Conservation (phyloP, 2,797 vertebrate species). For the Tauraco hartlaubi region DNA sequence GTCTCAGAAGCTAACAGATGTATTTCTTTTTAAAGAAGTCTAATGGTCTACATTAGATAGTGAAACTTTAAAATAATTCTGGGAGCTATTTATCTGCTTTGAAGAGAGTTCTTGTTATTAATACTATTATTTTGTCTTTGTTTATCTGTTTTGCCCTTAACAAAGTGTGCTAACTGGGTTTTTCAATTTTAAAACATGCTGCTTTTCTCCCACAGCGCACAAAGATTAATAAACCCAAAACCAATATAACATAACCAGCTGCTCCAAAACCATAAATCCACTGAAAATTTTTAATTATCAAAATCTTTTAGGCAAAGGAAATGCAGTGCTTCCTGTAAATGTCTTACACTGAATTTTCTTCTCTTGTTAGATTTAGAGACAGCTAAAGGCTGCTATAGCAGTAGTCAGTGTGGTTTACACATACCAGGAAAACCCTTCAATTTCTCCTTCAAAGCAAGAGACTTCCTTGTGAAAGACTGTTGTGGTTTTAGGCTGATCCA, state of each 20-base stretch:
- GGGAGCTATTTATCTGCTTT: neutral
- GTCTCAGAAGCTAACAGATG: neutral
- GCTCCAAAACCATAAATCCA: neutral
- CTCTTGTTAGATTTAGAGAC: neutral
- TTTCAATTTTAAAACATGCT: neutral
- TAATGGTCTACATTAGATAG: neutral
- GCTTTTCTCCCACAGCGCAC: neutral
- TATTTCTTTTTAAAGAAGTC: neutral
- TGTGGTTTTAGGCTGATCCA: no score
- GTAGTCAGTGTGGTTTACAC: neutral
- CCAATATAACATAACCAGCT: neutral
- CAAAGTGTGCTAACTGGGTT: neutral
- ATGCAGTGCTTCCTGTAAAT: neutral
- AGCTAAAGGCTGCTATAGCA: neutral
- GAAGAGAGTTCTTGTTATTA: neutral
- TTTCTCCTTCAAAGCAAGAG: neutral
- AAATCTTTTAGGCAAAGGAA: neutral
- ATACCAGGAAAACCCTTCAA: neutral
- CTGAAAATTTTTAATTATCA: neutral
- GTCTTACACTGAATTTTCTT: neutral
- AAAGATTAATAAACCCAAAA: neutral
- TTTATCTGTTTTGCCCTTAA: neutral
- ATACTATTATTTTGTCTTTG: neutral
- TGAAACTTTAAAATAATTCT: neutral
- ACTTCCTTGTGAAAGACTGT: neutral